Base-by-base conservation (phyloP, 1,140 invertebrate species). In the Drosophila lowei region DNA sequence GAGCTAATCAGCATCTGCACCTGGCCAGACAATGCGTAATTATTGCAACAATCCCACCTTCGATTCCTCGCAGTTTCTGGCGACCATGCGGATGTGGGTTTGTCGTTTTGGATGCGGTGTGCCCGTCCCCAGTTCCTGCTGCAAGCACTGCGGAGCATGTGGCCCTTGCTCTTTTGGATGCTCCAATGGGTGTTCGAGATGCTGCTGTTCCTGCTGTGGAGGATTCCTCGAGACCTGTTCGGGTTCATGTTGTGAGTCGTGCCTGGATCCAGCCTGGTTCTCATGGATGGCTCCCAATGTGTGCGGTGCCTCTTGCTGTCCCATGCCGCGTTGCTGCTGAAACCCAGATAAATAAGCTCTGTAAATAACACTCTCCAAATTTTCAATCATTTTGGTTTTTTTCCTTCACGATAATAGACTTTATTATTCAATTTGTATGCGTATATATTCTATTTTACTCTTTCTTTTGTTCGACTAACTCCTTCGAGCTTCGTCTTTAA, bases 181-280 rank as follows among this genome's bases (percentile, higher is more conserved):
- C 5, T 77, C 42, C 4, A 30, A 7, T 60, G 63, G 63, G 1
- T 79, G 43, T 11, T 6, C 30, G 5, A 57, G 11, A 1, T 66
- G 28, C 44, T 86, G 41, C 6, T 41, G 18, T 23, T 48, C 18
- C 15, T 86, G 54, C 28, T 85, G 25, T 79, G 76, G 71, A 4
- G 3, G 41, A 1, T 68, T 8, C 67, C 77, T 21, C 53, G 47
- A 67, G 11, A 46, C 5, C 2, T 75, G 71, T 30, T 60, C 8
- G 13, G 62, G 50, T 4, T 55, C 61, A 0, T 47, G 23, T 16
- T 64, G 44, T 68, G 67, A 67, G 41, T 63, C 59, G 6, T 28
- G 25, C n/a, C 18, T 81, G 1, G 73, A 77, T 73, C 57, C 73
- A 0, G 57, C 68, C 16, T 73, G 73, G 73, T 73, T 62, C 46